phyloP scores from a whole-genome alignment of 1,140 invertebrate species.

The Drosophila melanogaster region Release_6_plus_ISO1_MT NT_033779.5:20455501-20456000 shows the following conservation, averaged over 20 bases:
- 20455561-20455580: conserved; percentile 52
- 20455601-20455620: conserved; percentile 22
- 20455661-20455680: conserved; percentile 35
- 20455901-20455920: conserved; percentile 44
- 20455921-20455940: conserved; percentile 83
- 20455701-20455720: conserved; percentile 70
- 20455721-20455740: conserved; percentile 78
- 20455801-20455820: conserved; percentile 24
- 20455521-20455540: conserved; percentile 56
- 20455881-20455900: conserved; percentile 40
- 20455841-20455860: conserved; percentile 44
- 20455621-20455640: conserved; percentile 12
- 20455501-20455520: conserved; percentile 62
- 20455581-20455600: conserved; percentile 48
- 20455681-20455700: conserved; percentile 83
- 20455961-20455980: conserved; percentile 79
- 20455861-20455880: conserved; percentile 33
- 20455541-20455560: conserved; percentile 51
- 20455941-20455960: conserved; percentile 83
- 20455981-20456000: conserved; percentile 53
- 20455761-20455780: conserved; percentile 84
- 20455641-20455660: conserved; percentile 4
- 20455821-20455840: conserved; percentile 16
- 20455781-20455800: conserved; percentile 84
- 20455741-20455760: conserved; percentile 84